Conservation (phyloP, 2,888 invertebrate genomes). For the Koerneria pararmatus region DNA sequence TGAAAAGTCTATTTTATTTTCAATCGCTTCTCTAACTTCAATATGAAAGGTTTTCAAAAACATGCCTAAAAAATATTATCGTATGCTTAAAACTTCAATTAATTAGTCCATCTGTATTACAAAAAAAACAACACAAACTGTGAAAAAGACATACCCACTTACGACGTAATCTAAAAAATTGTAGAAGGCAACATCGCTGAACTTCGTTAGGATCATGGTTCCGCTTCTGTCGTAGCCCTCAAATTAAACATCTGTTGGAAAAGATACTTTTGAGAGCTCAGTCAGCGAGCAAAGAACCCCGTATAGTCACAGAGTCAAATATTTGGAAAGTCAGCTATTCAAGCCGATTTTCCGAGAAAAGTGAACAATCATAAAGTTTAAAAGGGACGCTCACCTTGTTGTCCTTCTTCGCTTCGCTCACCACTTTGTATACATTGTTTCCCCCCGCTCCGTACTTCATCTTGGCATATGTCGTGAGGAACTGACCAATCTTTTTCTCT, state of each 20-base stretch:
- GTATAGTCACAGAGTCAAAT: too few species aligned
- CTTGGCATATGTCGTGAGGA: constrained; percentile 44
- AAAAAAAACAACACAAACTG: too few species aligned
- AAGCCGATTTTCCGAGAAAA: too few species aligned
- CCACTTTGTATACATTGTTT: constrained; percentile 42
- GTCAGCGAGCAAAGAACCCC: too few species aligned
- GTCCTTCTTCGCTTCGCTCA: constrained; percentile 42
- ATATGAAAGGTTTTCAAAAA: too few species aligned
- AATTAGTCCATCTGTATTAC: too few species aligned
- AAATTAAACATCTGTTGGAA: neutral
- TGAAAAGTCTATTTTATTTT: too few species aligned
- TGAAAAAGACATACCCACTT: constrained; percentile 38
- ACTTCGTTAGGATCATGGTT: constrained; percentile 50
- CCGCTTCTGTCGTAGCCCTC: constrained; percentile 45
- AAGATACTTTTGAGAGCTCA: neutral
- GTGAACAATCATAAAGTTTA: too few species aligned
- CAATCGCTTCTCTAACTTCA: too few species aligned
- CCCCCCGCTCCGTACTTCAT: constrained; percentile 46
- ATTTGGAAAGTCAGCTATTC: too few species aligned
- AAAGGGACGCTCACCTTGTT: constrained; percentile 40
- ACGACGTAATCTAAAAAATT: constrained; percentile 55
- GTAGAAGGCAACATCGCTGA: constrained; percentile 50
- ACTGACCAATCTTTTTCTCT: constrained; percentile 39
- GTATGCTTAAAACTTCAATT: too few species aligned
- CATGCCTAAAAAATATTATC: too few species aligned